Conservation (phyloP, 2,113 vertebrate genomes). For the Percina caprodes region DNA sequence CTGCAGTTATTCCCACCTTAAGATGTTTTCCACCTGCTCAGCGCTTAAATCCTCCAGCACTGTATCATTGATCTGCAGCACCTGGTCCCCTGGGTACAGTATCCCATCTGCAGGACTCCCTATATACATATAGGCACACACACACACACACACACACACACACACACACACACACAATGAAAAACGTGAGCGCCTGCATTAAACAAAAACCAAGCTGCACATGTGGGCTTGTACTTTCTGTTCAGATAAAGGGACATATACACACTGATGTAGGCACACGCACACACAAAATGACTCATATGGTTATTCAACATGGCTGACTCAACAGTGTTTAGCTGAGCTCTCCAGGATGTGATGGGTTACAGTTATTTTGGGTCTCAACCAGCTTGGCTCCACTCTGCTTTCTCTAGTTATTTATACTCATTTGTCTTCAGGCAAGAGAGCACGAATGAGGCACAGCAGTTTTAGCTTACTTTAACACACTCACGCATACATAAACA, state of each 20-base stretch:
- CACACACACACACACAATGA: conserved; percentile 15
- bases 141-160: conserved; percentile 31
- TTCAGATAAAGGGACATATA: conserved; percentile 22
- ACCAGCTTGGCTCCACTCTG: conserved; percentile 63
- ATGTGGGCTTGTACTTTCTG: conserved; percentile 25
- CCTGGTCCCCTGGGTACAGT: conserved; percentile 92
- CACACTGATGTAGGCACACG: conserved; percentile 7
- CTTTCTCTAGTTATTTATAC: conserved; percentile 80
- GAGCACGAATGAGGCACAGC: conserved; percentile 56
- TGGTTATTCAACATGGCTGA: conserved; percentile 68
- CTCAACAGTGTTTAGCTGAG: conserved; percentile 64
- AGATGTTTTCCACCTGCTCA: conserved; percentile 86
- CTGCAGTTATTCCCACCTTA: conserved; percentile 85
- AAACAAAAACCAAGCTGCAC: conserved; percentile 49
- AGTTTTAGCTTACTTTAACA: conserved; percentile 52
- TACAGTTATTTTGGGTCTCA: conserved; percentile 69
- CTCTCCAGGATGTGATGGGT: conserved; percentile 62
- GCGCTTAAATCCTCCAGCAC: conserved; percentile 83
- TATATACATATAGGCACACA: conserved; percentile 66
- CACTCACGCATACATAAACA: conserved; percentile 27
- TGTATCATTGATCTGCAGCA: conserved; percentile 89
- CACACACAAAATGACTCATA: conserved; percentile 37
- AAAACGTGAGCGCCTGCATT: conserved; percentile 36
- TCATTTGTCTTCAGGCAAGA: conserved; percentile 78
- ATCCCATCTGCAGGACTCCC: conserved; percentile 94